These are phyloP conservation scores for Bucco capensis DNA, from an alignment of 2,113 vertebrate species.

Conservation along the genomic window DNA sequence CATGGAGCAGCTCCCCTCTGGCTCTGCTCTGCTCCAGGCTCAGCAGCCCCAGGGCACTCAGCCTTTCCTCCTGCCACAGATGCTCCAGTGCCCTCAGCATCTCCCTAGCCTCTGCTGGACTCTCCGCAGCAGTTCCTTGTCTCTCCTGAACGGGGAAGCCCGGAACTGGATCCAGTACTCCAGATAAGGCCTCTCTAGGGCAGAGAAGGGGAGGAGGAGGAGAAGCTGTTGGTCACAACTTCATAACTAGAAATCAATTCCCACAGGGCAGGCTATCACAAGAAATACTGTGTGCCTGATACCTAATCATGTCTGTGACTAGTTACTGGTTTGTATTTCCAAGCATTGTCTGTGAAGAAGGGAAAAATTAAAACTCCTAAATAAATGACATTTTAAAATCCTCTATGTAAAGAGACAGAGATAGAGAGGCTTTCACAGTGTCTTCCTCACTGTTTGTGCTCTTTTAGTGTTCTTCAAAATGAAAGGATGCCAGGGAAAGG, in stretches of 20 bases:
- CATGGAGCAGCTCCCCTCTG: no score
- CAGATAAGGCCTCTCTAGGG: no score
- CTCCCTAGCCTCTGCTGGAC: no score
- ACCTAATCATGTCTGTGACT: rapidly evolving
- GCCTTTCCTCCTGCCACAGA: no score
- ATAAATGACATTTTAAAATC: neutral
- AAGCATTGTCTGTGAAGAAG: neutral
- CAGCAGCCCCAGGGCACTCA: no score
- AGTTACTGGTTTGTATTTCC: neutral
- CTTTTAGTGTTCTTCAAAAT: neutral
- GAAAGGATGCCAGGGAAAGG: neutral
- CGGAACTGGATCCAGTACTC: no score
- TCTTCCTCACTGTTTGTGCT: neutral
- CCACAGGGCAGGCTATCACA: neutral
- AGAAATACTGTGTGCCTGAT: neutral
- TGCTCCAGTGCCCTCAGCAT: no score
- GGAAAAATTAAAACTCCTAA: neutral
- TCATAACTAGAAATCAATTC: neutral
- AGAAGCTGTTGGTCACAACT: no score
- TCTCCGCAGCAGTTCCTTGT: no score
- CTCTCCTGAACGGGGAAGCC: no score
- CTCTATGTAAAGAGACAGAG: rapidly evolving
- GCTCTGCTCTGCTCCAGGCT: no score
- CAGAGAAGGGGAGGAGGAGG: no score
- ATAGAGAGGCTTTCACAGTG: rapidly evolving